phyloP scores from a whole-genome alignment of 2,797 vertebrate genomes.

The Sebastes oblongus region DNA sequence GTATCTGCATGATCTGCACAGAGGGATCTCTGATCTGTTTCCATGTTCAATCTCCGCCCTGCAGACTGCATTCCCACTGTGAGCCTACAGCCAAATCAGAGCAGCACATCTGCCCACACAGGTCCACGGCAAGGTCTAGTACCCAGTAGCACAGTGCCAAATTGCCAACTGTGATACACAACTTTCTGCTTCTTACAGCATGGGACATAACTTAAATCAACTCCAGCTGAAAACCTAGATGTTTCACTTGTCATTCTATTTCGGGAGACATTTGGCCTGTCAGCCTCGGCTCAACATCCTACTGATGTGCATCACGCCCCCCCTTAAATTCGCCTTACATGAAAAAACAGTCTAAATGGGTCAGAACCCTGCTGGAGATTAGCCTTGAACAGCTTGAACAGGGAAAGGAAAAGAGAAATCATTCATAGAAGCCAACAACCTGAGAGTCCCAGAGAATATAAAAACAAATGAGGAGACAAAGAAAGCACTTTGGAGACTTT shows the following conservation, averaged over 20 bases:
- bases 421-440: conserved; percentile 39
- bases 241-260: conserved; percentile 61
- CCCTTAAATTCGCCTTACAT: conserved; percentile 51
- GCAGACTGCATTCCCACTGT: conserved; percentile 65
- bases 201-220: conserved; percentile 62
- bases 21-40: conserved; percentile 63
- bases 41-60: conserved; percentile 67
- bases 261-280: conserved; percentile 59
- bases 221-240: conserved; percentile 56
- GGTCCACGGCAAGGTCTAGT: conserved; percentile 61
- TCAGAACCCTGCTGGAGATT: conserved; percentile 72
- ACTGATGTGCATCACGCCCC: conserved; percentile 61
- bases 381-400: conserved; percentile 50
- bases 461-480: conserved; percentile 45
- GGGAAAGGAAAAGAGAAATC: conserved; percentile 41
- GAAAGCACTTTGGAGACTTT: conserved; percentile 24
- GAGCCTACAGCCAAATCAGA: conserved; percentile 70
- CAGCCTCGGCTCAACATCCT: conserved; percentile 49
- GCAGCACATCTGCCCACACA: conserved; percentile 76
- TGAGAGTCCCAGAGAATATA: conserved; percentile 39
- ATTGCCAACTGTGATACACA: conserved; percentile 61
- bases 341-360: conserved; percentile 70
- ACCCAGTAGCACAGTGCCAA: conserved; percentile 54
- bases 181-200: conserved; percentile 55
- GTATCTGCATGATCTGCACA: conserved; percentile 56